Base-by-base conservation (phyloP, 2,888 invertebrate genomes). In the Coremacera marginata region DNA sequence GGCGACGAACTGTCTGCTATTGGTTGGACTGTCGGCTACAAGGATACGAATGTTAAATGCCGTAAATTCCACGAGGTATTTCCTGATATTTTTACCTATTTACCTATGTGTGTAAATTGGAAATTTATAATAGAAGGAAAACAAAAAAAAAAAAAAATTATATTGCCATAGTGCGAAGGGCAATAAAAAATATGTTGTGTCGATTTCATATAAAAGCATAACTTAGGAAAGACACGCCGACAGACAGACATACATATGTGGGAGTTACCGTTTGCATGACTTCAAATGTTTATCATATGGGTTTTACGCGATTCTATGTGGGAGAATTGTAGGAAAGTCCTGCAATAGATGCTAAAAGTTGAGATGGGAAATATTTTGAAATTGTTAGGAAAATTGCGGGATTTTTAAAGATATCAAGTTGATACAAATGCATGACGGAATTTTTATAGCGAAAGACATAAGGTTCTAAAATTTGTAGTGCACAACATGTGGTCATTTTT, bases 21-120 rank as follows among this genome's bases (percentile, higher is more conserved):
- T 57, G 31, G 16, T 14, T 37, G 67, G 67, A 31, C 14, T 63
- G 22, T 25, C 62, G 22, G 49, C 27, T 62, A 68, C 51, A 49
- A 67, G 49, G 68, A 44, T 44, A 11, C 27, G 51, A 0, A 25
- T 52, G 51, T 52, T 31, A 55, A 57, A 63, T 34, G 44, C 65
- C n/a, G 74, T 67, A 63, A 67, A 73, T 67, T 74, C 74, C 74
- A 52, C 37, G 55, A 25, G 74, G 74, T 67, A 67, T 67, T 74
- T 25, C 74, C 74, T 73, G 9, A 14, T n/a, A 5, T 63, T n/a
- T 52, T 9, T 67, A 25, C 22, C 49, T 51, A 51, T 52, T 9
- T 67, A 25, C 22, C 49, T 51, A 51, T 51, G 51, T 68, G 68
- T 68, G 16, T 27, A 68, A 51, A 68, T 52, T 22, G 37, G 25